A percentile compares a stretch with the other conserved stretches of the same genome.
phyloP scores from a whole-genome alignment of 2,888 invertebrate genomes.

The Cyclophora punctaria region DNA sequence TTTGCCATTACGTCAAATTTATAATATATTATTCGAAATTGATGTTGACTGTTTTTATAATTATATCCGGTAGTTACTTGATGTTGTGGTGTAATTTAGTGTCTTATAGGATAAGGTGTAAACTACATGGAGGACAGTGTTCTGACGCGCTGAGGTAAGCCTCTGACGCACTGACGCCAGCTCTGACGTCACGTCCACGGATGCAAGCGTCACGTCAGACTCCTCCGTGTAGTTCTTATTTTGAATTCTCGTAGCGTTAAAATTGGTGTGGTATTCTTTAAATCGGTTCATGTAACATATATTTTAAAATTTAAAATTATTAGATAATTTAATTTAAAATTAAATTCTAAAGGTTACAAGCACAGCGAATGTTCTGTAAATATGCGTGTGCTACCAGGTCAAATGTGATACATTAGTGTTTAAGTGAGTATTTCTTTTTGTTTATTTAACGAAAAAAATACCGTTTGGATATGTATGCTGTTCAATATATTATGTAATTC shows the following conservation, averaged over 20 bases:
- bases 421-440: slow-evolving; percentile 45
- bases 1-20: slow-evolving; percentile 69
- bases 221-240: slow-evolving; percentile 65
- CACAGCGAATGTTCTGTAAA: slow-evolving; percentile 62
- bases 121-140: slow-evolving; percentile 47
- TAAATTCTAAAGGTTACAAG: slow-evolving; percentile 53
- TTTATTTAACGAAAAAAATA: slow-evolving; percentile 23
- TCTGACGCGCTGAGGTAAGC: too few species aligned
- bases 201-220: slow-evolving; percentile 18
- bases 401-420: slow-evolving; percentile 71
- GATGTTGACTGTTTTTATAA: slow-evolving; percentile 77
- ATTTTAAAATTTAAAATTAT: slow-evolving; percentile 46
- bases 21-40: slow-evolving; percentile 71
- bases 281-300: slow-evolving; percentile 63
- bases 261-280: slow-evolving; percentile 73
- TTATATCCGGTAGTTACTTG: slow-evolving; percentile 73
- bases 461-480: slow-evolving; percentile 28
- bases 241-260: slow-evolving; percentile 65
- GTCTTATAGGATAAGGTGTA: slow-evolving; percentile 66
- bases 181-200: neutral
- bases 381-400: slow-evolving; percentile 63
- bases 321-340: slow-evolving; percentile 56
- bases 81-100: slow-evolving; percentile 76
- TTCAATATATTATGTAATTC: slow-evolving; percentile 28
- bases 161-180: too few species aligned